Conservation (phyloP, 92 coral and sea anemone species). For the Pocillopora meandrina region DNA sequence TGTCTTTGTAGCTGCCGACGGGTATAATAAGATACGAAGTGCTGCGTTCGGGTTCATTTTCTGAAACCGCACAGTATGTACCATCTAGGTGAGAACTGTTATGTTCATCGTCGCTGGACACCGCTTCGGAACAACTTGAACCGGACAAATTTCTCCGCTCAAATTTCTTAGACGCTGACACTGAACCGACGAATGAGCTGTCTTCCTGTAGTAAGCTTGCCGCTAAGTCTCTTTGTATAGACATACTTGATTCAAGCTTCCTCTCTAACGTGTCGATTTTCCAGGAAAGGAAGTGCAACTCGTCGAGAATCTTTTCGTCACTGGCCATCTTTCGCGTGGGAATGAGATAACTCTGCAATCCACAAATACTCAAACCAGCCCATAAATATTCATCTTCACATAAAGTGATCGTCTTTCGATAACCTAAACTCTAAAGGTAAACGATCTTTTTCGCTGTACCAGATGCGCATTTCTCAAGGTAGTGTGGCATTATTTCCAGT, state of each 20-base stretch:
- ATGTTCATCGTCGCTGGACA: slow-evolving; percentile 36
- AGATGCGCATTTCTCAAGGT: background rate
- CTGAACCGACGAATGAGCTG: slow-evolving; percentile 17
- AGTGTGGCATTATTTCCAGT: background rate
- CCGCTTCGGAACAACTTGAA: slow-evolving; percentile 32
- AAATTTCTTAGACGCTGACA: slow-evolving; percentile 11
- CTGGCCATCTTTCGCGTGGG: slow-evolving; percentile 24
- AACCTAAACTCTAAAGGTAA: background rate
- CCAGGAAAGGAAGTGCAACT: slow-evolving; percentile 68
- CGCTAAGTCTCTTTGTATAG: slow-evolving; percentile 39
- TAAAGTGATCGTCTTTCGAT: background rate
- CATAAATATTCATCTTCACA: background rate
- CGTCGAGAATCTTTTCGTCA: slow-evolving; percentile 63
- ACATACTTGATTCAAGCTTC: slow-evolving; percentile 63
- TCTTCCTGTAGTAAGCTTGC: slow-evolving; percentile 30
- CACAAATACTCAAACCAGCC: background rate
- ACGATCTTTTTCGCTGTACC: background rate
- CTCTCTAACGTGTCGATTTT: slow-evolving; percentile 69
- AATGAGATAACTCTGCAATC: background rate
- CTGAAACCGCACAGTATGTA: slow-evolving; percentile 26
- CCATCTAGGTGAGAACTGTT: background rate
- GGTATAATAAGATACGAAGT: slow-evolving; percentile 75
- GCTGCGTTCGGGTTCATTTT: slow-evolving; percentile 58
- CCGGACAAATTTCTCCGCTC: slow-evolving; percentile 1
- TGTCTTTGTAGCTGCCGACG: slow-evolving; percentile 69